Evolutionary conservation across 2,888 invertebrate species (phyloP).

Genomic region (Oligia fasciuncula): DNA sequence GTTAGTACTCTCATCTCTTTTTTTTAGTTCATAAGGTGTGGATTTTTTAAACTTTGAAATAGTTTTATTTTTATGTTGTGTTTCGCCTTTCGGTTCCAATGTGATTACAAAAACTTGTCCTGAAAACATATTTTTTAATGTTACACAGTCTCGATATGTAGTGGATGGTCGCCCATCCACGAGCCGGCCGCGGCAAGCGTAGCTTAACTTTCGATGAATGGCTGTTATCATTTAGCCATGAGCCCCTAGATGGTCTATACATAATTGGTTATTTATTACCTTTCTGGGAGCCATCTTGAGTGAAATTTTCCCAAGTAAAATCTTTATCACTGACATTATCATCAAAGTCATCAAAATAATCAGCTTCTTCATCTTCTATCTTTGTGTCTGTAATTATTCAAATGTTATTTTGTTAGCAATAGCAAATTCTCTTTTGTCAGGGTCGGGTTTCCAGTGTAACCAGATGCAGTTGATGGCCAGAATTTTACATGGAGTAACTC

Average conservation of each 20-base stretch:
- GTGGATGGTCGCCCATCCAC: not conserved
- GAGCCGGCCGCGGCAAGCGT: not conserved
- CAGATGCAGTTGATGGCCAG: too few relatives aligned
- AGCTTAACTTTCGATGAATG: not conserved
- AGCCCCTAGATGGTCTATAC: not conserved
- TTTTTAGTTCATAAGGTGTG: not conserved
- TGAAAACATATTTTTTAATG: constrained; percentile 38
- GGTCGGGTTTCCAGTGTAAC: too few relatives aligned
- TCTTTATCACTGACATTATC: constrained; percentile 43
- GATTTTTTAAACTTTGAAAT: not conserved
- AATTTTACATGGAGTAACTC: too few relatives aligned
- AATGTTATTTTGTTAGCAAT: not conserved
- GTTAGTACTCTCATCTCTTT: not conserved
- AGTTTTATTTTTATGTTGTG: constrained; percentile 11
- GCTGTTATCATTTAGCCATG: not conserved
- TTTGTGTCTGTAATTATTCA: constrained; percentile 8
- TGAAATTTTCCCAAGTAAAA: constrained; percentile 38
- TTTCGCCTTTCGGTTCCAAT: constrained; percentile 14
- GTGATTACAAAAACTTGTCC: constrained; percentile 60
- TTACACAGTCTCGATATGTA: not conserved
- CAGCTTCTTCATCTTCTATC: constrained; percentile 28
- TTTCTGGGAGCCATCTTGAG: not conserved
- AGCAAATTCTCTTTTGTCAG: too few relatives aligned
- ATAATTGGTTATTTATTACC: constrained; percentile 31
- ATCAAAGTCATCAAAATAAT: constrained; percentile 37